These are phyloP conservation scores for Halocaridina rubra DNA, from an alignment of 2,888 invertebrate species.

Conservation along the genomic window DNA sequence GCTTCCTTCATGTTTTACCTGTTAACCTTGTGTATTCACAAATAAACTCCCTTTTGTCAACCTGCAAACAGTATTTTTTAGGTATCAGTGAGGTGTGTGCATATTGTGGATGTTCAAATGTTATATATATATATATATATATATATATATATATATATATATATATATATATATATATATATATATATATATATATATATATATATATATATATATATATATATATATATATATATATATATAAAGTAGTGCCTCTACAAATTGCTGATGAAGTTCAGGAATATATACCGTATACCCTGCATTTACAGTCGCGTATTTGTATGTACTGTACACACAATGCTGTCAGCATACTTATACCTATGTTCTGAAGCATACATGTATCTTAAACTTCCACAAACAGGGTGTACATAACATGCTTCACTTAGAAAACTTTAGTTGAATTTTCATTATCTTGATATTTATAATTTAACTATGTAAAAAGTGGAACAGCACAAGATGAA, in stretches of 20 bases:
- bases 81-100: too few species aligned
- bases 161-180: slow-evolving; percentile 29
- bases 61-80: too few species aligned
- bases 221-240: slow-evolving; percentile 25
- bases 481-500: slow-evolving; percentile 33
- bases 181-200: slow-evolving; percentile 32
- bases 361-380: too few species aligned
- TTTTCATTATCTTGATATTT: slow-evolving; percentile 40
- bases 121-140: slow-evolving; percentile 33
- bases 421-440: neutral
- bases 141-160: slow-evolving; percentile 32
- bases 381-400: too few species aligned
- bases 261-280: too few species aligned
- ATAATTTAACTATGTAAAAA: slow-evolving; percentile 29
- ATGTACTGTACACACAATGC: too few species aligned
- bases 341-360: too few species aligned
- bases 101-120: neutral
- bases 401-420: neutral
- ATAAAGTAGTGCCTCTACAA: neutral
- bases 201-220: slow-evolving; percentile 35
- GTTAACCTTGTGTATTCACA: too few species aligned
- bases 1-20: too few species aligned
- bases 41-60: too few species aligned
- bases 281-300: too few species aligned
- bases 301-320: too few species aligned